These are phyloP conservation scores for Regulus satrapa DNA, from an alignment of 2,113 vertebrate genomes.

Conservation along the genomic window DNA sequence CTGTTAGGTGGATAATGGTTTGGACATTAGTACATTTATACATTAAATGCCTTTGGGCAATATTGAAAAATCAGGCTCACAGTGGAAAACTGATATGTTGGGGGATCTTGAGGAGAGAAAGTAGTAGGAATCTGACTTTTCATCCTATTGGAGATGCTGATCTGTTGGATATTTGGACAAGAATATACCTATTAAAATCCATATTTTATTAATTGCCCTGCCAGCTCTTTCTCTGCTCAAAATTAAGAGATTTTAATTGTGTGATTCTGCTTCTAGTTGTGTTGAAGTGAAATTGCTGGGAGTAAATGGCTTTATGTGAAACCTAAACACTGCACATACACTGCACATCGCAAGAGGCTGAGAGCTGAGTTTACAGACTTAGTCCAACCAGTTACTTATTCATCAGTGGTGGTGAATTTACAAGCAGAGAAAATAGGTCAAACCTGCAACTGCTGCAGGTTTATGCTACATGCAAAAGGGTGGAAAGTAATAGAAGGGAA, in stretches of 20 bases:
- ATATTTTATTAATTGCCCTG: not conserved
- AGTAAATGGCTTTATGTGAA: not conserved
- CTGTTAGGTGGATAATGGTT: not conserved
- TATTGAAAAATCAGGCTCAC: not conserved
- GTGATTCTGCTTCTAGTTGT: not conserved
- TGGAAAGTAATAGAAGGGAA: not conserved
- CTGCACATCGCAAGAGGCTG: not conserved
- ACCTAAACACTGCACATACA: no score
- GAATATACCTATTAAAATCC: not conserved
- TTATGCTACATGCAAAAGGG: not conserved
- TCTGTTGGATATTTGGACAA: not conserved
- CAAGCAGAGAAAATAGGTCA: not conserved
- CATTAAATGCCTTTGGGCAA: not conserved
- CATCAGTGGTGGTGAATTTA: not conserved
- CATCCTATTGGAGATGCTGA: not conserved
- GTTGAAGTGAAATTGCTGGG: not conserved
- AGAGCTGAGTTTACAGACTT: not conserved
- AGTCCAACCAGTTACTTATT: not conserved
- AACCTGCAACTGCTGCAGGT: not conserved
- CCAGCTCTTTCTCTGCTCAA: not conserved
- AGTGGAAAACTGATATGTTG: fast-evolving
- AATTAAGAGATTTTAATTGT: not conserved
- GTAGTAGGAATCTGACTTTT: not conserved
- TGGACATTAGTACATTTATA: not conserved
- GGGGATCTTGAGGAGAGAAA: not conserved